Evolutionary conservation across 2,797 vertebrate genomes (phyloP), one percentile per base, ranked within the genome.

Genomic region (Peromyscus aztecus): DNA sequence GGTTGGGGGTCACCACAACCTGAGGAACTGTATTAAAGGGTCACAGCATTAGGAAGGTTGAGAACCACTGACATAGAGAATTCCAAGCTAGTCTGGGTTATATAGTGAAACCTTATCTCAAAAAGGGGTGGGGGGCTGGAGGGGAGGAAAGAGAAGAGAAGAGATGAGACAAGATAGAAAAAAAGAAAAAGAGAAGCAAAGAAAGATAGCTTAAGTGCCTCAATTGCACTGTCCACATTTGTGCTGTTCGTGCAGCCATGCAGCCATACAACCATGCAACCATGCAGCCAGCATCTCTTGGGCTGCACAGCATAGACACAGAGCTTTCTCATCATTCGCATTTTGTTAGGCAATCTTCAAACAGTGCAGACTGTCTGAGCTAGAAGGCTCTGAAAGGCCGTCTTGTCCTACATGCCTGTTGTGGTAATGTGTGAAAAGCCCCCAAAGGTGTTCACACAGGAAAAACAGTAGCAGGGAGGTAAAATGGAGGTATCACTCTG

Each of bases 111-210:
- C 84, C 46, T 3, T 52, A 31, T 43, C 37, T 88, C 37, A 55
- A 57, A 17, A 55, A 87, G 27, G 3, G 5, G 6, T 10, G 11
- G 5, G 19, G 0, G 5, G 19, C 0, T 0, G 17, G 14, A 49
- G 13, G 2, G 3, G 2, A 67, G 34, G 16, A 55, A 37, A 13
- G 27, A 16, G 19, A 73, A 57, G 46, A 52, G 24, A 11, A 49
- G 34, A 21, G 29, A 43, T 17, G 29, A 67, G 43, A 17, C 10
- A 10, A 49, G 19, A 34, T n/a, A 14, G 5, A 2, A 67, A 49
- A 27, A 55, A 37, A 13, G 27, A 10, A 29, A 73, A 57, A 34
- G 49, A 29, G 67, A 71, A 69, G 63, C 21, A 49, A n/a, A 49
- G 40, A n/a, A 55, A 55, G 43, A 76, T 37, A 80, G 71, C 19